phyloP scores from a whole-genome alignment of 2,113 vertebrate genomes.

The Albula goreensis region DNA sequence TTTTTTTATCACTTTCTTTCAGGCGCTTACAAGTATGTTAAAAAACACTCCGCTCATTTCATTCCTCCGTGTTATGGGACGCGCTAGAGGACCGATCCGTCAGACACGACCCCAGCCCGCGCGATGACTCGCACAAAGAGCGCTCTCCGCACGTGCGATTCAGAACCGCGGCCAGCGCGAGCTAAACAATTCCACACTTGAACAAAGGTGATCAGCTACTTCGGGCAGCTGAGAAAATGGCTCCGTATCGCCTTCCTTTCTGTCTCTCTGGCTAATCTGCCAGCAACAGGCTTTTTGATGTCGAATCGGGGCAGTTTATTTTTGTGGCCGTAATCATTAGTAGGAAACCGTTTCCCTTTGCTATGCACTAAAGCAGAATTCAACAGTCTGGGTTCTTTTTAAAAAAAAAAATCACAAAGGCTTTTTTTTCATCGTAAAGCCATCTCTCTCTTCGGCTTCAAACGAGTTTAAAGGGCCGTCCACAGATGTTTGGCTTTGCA shows the following conservation, averaged over 20 bases:
- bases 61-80: not conserved
- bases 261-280: not conserved
- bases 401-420: not conserved
- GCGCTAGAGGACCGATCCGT: not conserved
- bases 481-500: conserved; percentile 17
- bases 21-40: conserved; percentile 12
- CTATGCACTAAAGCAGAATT: no score
- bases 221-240: not conserved
- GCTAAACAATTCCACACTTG: not conserved
- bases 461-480: not conserved
- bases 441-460: not conserved
- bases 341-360: not conserved
- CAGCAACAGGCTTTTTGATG: not conserved
- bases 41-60: conserved; percentile 16
- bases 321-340: not conserved
- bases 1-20: conserved; percentile 12
- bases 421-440: not conserved
- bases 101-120: not conserved
- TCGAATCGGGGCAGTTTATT: not conserved
- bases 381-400: not conserved
- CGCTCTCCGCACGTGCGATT: not conserved
- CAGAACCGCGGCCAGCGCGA: not conserved
- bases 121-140: not conserved
- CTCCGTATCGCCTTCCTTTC: not conserved
- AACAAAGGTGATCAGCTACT: not conserved